Base-by-base conservation (phyloP, 2,888 invertebrate species). In the Andrena marginata region DNA sequence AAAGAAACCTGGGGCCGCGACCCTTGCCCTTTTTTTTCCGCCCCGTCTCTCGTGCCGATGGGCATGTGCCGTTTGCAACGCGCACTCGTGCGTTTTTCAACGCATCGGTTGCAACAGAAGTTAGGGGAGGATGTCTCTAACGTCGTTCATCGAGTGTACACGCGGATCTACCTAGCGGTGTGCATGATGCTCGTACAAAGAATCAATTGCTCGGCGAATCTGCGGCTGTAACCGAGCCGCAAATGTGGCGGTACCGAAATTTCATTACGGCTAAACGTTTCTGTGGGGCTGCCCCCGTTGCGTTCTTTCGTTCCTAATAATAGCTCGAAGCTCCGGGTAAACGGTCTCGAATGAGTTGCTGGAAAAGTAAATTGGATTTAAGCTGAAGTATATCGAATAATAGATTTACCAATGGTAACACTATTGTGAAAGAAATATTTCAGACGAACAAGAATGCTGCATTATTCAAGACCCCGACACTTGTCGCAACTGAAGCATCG, bases 1-100 rank as follows among this genome's bases (percentile, higher is more conserved):
- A 88, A 87, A 86, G 86, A 82, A 86, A 79, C 35, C 13, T 51
- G n/a, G n/a, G 35, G 59, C 64, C 70, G 26, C 77, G 76, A 78
- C 70, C 80, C 80, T 80, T 62, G 48, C 54, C 65, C 59, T 31
- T 60, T 49, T 73, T 70, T 26, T 20, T 35, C 7, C 76, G 20
- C 8, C 35, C 29, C 49, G 31, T 35, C 8, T 62, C 49, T 10
- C 33, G 7, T 51, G 20, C 13, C 51, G 59, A 56, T 49, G 59
- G 31, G 59, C 67, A 56, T 67, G 60, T 69, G 63, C 71, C 72
- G 75, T 35, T 76, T 20, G 33, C 60, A 49, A 70, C 77, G 72
- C 23, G 74, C 64, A 60, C 33, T 71, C 64, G 70, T 72, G 74
- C 71, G 70, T 74, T 77, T 74, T 72, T 56, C 51, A 68, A 72